Conservation (phyloP, 2,888 invertebrate species). For the Drosophila differens region DNA sequence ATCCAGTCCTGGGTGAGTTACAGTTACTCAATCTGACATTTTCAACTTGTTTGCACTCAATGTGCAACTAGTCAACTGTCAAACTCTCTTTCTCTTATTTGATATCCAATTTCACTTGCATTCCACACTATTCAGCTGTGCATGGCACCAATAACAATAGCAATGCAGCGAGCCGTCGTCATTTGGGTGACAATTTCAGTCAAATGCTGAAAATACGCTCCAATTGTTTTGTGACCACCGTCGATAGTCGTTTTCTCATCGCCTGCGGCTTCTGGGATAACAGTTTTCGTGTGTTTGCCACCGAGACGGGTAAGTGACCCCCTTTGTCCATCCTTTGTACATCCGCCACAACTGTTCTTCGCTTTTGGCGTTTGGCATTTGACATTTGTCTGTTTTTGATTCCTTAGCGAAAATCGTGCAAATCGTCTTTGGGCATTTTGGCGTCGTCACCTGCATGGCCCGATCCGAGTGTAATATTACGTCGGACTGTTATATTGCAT, state of each 20-base stretch:
- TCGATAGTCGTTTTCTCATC: slow-evolving; percentile 98
- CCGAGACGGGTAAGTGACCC: slow-evolving; percentile 94
- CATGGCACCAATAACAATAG: slow-evolving; percentile 90
- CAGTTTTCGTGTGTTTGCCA: slow-evolving; percentile 98
- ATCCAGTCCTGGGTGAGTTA: slow-evolving; percentile 95
- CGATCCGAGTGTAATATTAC: slow-evolving; percentile 99
- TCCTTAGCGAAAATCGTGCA: slow-evolving; percentile 96
- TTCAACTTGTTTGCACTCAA: too few relatives aligned
- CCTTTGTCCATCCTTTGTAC: background rate
- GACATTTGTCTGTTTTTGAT: background rate
- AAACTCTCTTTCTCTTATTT: background rate
- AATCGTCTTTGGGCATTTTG: slow-evolving; percentile 99
- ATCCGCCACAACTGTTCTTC: background rate
- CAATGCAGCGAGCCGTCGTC: slow-evolving; percentile 91
- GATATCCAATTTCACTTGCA: background rate
- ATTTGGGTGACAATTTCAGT: slow-evolving; percentile 99
- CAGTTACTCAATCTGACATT: too few relatives aligned
- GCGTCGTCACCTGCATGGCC: slow-evolving; percentile 98
- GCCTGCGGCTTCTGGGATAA: slow-evolving; percentile 99
- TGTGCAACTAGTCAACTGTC: background rate
- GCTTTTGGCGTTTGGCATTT: background rate
- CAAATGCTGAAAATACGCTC: slow-evolving; percentile 96
- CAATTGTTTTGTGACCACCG: slow-evolving; percentile 98
- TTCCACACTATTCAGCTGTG: slow-evolving; percentile 85
- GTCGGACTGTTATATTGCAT: slow-evolving; percentile 99